Percentiles rank a stretch among this genome's conserved stretches.
Conservation (phyloP, 2,797 vertebrate species). For the Buceros bicornis region DNA sequence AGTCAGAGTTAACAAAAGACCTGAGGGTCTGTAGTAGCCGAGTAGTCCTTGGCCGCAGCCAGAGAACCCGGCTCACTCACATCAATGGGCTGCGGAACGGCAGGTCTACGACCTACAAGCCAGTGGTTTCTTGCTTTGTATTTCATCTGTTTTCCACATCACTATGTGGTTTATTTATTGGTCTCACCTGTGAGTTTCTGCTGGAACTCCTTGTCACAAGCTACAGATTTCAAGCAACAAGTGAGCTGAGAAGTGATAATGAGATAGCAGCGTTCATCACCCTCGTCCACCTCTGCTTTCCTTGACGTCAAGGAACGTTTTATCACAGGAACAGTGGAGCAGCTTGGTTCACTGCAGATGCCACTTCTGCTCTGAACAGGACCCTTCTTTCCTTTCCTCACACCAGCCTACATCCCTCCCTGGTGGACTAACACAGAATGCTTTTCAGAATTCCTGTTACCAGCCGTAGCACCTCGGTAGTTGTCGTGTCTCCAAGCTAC, state of each 20-base stretch:
- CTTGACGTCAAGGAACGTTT: background rate
- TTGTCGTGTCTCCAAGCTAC: background rate
- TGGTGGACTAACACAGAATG: background rate
- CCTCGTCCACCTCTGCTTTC: background rate
- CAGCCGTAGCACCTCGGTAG: background rate
- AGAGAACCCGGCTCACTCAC: background rate
- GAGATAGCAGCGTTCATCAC: background rate
- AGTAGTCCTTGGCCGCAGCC: background rate
- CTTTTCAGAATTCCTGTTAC: background rate
- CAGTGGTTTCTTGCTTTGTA: background rate
- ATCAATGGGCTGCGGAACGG: background rate
- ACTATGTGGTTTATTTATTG: background rate
- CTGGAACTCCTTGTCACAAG: background rate
- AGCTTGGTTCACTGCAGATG: background rate
- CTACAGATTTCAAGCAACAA: background rate
- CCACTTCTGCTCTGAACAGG: background rate
- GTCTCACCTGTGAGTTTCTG: background rate
- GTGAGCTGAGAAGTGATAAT: background rate
- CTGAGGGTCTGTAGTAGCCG: background rate
- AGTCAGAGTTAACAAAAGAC: background rate
- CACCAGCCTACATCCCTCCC: background rate
- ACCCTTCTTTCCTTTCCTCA: background rate
- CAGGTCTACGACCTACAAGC: background rate
- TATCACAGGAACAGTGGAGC: background rate
- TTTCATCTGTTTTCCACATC: background rate